Evolutionary conservation across 2,113 vertebrate species (phyloP), one percentile per base, ranked within the genome.

Genomic region (Laticauda laticaudata): DNA sequence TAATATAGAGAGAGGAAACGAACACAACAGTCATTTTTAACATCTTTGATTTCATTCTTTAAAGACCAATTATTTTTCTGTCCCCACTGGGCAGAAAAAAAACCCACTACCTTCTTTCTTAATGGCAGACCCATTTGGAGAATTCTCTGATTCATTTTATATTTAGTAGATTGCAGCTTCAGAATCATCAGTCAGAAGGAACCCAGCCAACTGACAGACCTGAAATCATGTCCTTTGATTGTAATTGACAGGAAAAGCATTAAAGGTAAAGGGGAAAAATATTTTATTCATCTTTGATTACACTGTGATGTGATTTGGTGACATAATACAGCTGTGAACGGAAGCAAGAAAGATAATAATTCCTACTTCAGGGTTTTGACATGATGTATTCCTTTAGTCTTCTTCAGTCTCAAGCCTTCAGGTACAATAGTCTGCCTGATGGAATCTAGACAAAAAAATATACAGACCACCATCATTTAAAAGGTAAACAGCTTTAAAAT

Each of bases 191-290:
- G 97, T 96, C 96, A 96, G 95, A 97, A 97, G 97, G 97, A 97
- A 97, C 96, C 95, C 96, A 95, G 94, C 94, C 97, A 97, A 97
- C 96, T 97, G 97, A 97, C 98, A 98, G 97, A 97, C 96, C 96
- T 97, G 97, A 97, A 98, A 98, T 98, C 98, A 98, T 97, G 97
- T 98, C 97, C 97, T 98, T 98, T 99, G 98, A 99, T 99, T 98
- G 98, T 98, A 99, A 99, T 98, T 98, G 98, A 98, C 98, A 98
- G 98, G 98, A 97, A 98, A 98, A 97, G 97, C 96, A 39, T 98
- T 98, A 98, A 97, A 98, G 97, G 97, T 97, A 98, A 98, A 97
- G 97, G 92, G 86, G 96, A 97, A 97, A 98, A 98, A 98, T 96
- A 98, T 98, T 98, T 97, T 98, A 98, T 98, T 98, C 98, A 97